phyloP scores from a whole-genome alignment of 2,888 invertebrate species.

The Aleiodes leptofemur region DNA sequence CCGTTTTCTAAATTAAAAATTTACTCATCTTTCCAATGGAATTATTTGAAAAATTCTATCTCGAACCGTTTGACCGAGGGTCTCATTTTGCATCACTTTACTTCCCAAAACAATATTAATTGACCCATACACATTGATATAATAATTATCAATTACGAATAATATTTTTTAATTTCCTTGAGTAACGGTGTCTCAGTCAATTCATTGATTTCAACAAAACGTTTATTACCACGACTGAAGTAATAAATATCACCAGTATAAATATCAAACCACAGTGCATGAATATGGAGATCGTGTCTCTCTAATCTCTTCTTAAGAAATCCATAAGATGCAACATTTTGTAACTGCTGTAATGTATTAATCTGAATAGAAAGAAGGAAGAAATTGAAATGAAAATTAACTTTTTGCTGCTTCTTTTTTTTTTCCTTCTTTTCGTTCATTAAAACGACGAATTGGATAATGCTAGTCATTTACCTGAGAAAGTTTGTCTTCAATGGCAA shows the following conservation, averaged over 20 bases:
- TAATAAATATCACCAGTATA: conserved; percentile 97
- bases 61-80: too few species aligned
- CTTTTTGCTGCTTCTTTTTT: background rate
- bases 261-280: conserved; percentile 98
- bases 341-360: conserved; percentile 93
- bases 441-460: conserved; percentile 17
- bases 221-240: conserved; percentile 91
- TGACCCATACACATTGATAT: conserved; percentile 8
- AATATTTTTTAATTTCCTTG: conserved; percentile 87
- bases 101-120: background rate
- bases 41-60: too few species aligned
- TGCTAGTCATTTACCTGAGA: conserved; percentile 84
- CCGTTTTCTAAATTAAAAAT: too few species aligned
- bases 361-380: conserved; percentile 77
- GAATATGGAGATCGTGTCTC: conserved; percentile 89
- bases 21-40: too few species aligned
- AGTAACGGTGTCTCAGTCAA: conserved; percentile 84
- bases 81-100: background rate
- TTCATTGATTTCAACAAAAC: conserved; percentile 92
- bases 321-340: conserved; percentile 94
- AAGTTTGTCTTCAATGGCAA: conserved; percentile 92
- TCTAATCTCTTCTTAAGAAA: conserved; percentile 90
- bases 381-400: conserved; percentile 22
- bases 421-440: too few species aligned
- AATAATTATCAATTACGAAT: conserved; percentile 78